Evolutionary conservation across 2,797 vertebrate genomes (phyloP).

Genomic region (Myotis planiceps): DNA sequence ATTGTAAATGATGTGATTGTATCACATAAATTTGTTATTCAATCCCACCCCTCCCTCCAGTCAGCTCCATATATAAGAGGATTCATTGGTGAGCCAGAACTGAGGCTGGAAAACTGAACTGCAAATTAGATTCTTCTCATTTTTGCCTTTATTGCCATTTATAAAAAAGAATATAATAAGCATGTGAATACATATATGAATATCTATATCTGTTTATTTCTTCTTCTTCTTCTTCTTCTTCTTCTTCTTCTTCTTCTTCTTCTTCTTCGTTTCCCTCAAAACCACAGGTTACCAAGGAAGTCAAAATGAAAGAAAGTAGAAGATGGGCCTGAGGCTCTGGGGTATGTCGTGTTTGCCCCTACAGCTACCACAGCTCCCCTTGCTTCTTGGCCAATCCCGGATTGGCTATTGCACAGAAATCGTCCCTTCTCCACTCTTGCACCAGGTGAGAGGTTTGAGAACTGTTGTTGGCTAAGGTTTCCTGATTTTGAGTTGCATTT

Average conservation of each 20-base stretch:
- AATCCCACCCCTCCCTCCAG: conserved; percentile 88
- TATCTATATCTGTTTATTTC: background rate
- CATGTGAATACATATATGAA: background rate
- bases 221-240: background rate
- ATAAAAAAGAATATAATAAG: conserved; percentile 17
- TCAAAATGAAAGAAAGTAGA: conserved; percentile 19
- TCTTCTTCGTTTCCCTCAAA: background rate
- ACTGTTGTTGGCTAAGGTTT: background rate
- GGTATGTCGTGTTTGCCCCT: background rate
- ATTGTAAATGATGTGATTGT: conserved; percentile 91
- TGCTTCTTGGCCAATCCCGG: background rate
- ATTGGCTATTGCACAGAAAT: background rate
- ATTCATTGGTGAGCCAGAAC: conserved; percentile 60
- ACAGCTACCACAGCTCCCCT: background rate
- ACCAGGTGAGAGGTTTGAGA: conserved; percentile 33
- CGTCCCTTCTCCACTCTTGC: background rate
- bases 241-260: too few species aligned
- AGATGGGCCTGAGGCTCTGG: background rate
- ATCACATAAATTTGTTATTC: conserved; percentile 89
- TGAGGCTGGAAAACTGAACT: conserved; percentile 59
- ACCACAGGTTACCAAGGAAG: background rate
- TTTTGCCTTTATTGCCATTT: conserved; percentile 68
- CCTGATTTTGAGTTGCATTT: background rate
- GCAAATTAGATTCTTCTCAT: conserved; percentile 50
- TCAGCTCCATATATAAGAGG: conserved; percentile 85